Conservation (phyloP, 2,113 vertebrate species). For the Ictidomys tridecemlineatus region DNA sequence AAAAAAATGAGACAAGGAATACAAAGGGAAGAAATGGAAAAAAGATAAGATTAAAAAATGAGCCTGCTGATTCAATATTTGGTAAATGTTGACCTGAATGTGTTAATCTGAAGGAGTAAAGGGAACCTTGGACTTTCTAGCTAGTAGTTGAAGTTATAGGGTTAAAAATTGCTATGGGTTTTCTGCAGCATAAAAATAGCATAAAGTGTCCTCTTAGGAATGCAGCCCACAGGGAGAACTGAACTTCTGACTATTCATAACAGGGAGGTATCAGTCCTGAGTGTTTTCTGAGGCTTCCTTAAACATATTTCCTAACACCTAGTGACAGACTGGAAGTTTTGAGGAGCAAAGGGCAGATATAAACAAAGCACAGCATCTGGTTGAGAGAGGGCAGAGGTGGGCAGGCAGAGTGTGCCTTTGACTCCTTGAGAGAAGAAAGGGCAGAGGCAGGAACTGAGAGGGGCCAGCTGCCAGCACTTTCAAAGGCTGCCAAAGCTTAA, state of each 20-base stretch:
- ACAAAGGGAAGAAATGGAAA: background rate
- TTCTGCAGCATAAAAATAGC: background rate
- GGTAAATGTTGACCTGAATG: background rate
- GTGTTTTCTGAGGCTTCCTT: background rate
- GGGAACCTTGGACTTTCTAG: background rate
- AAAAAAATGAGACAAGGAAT: background rate
- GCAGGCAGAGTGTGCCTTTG: background rate
- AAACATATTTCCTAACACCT: background rate
- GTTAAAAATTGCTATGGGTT: background rate
- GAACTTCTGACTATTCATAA: background rate
- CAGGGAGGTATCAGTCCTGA: background rate
- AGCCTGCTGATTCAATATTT: background rate
- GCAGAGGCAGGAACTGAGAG: background rate
- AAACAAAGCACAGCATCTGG: background rate
- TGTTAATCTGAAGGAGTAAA: background rate
- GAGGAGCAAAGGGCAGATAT: background rate
- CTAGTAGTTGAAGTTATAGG: background rate
- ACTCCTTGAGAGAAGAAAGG: background rate
- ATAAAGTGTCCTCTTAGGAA: background rate
- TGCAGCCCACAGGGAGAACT: rapidly evolving
- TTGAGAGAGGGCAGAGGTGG: background rate
- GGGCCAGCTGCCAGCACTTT: background rate
- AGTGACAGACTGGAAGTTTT: background rate
- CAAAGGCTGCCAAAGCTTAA: background rate
- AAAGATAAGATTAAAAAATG: background rate